Evolutionary conservation across 2,797 vertebrate genomes (phyloP), one percentile per base, ranked within the genome.

Genomic region (Ataeniobius toweri): DNA sequence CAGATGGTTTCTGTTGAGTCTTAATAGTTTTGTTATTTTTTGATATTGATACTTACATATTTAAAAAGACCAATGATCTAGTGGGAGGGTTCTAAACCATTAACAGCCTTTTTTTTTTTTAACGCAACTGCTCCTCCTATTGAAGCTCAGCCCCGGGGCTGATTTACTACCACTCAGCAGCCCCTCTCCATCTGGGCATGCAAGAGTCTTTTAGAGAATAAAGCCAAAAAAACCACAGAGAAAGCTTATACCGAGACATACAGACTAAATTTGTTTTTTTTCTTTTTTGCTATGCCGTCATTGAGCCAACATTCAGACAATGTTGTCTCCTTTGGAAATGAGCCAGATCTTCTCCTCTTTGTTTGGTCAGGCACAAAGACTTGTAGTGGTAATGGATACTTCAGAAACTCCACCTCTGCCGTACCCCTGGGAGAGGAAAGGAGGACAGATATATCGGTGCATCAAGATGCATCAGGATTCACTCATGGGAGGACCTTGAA

Each of bases 31-130:
- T 91, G 82, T 75, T 80, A 85, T 93, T 88, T 77, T 86, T 91
- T 89, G 79, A 91, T 88, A 88, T 63, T 81, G 80, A 82, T 67
- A 20, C 22, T 77, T 80, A 82, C 28, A 39, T 90, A 88, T 93
- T 82, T 93, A 90, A 91, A 91, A 93, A 83, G 85, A 70, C 91
- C 91, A 86, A 91, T 92, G 93, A 90, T 91, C 82, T 70, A 68
- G 85, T 89, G 85, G 89, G 86, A 88, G 89, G 87, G 85, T 83
- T 88, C 72, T 77, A 72, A 83, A 91, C 91, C 86, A 93, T 94
- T 95, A 89, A 93, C 81, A 81, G 88, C 81, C 84, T 65, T 67
- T 41, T 67, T 41, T 9, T 65, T 28, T 6, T 72, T 86, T 88
- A 85, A 61, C 91, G 87, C 86, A 93, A 94, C 89, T 93, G 90